A percentile compares a stretch with the other conserved stretches of the same genome.
Conservation (phyloP, 1,140 invertebrate genomes). For the Drosophila obscura region DNA sequence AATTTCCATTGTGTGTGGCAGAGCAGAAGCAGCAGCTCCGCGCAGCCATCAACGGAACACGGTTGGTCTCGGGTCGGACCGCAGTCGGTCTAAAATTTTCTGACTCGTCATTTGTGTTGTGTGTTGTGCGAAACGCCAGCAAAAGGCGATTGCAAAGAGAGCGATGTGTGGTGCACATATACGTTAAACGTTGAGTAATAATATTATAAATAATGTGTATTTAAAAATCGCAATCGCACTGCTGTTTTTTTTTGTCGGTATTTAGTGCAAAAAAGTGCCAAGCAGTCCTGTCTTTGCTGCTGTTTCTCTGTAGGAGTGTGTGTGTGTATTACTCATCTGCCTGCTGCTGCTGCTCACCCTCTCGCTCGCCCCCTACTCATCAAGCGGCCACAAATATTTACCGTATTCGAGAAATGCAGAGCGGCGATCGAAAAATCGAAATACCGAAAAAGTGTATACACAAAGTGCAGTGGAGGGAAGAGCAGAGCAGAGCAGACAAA, state of each 20-base stretch:
- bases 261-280: constrained; percentile 11
- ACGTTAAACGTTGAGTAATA: constrained; percentile 65
- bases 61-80: constrained; percentile 24
- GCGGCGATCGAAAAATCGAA: constrained; percentile 29
- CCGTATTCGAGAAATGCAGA: too few species aligned
- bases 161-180: constrained; percentile 16
- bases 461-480: too few species aligned
- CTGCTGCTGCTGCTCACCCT: too few species aligned
- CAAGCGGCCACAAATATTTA: too few species aligned
- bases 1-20: constrained; percentile 83
- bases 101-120: constrained; percentile 75
- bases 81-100: constrained; percentile 80
- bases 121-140: constrained; percentile 67
- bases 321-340: too few species aligned
- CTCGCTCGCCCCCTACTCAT: too few species aligned
- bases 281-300: too few species aligned
- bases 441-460: constrained; percentile 5
- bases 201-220: constrained; percentile 64
- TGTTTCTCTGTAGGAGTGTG: too few species aligned
- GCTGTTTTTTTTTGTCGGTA: constrained; percentile 8
- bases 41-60: constrained; percentile 28
- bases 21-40: constrained; percentile 47
- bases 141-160: constrained; percentile 2
- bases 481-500: constrained; percentile 4
- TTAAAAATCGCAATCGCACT: constrained; percentile 35